Base-by-base conservation (phyloP, 2,797 vertebrate genomes). In the Acrossocheilus wenchowensis region DNA sequence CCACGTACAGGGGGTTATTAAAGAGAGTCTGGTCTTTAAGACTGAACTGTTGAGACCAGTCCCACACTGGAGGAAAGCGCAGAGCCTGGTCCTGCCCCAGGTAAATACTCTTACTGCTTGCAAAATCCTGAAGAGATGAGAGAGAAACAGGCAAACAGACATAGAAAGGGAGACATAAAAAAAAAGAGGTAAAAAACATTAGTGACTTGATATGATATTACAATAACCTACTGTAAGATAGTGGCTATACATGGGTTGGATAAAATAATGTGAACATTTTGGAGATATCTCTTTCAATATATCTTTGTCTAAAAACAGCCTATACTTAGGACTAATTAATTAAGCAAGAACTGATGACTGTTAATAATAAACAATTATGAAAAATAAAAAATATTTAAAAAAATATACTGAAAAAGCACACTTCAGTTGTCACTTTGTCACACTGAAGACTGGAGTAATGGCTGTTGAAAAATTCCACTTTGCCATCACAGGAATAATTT, bases 1-100 rank as follows among this genome's bases (percentile, higher is more conserved):
- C 98, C 0, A 99, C 87, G 9, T 97, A 99, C 92, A 97, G 93
- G 1, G 98, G 98, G 91, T 98, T 99, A 93, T 98, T 98, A 89
- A 99, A 99, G 43, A 99, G 96, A 72, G 97, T 93, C 87, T 97
- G 94, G 86, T 99, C 98, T 93, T 95, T 96, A 10, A 90, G 89
- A 5, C 96, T 94, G 86, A 96, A 98, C 94, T 99, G 98, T 34
- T 98, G 97, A 2, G 97, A 97, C 98, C 98, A 99, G 90, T 98
- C 97, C 98, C 98, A 99, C 52, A 99, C 98, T 0, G 97, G 96
- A n/a, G 98, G 98, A 91, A 99, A 98, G 74, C 81, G 95, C 74
- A 98, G 93, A 75, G 93, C 94, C 82, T 97, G 97, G 89, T 98
- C 97, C 71, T 97, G 96, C 41, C 96, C 96, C 91, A 96, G 89